Evolutionary conservation across 64 coral and sea anemone genomes (phyloP).

Genomic region (Catalaphyllia jardinei): DNA sequence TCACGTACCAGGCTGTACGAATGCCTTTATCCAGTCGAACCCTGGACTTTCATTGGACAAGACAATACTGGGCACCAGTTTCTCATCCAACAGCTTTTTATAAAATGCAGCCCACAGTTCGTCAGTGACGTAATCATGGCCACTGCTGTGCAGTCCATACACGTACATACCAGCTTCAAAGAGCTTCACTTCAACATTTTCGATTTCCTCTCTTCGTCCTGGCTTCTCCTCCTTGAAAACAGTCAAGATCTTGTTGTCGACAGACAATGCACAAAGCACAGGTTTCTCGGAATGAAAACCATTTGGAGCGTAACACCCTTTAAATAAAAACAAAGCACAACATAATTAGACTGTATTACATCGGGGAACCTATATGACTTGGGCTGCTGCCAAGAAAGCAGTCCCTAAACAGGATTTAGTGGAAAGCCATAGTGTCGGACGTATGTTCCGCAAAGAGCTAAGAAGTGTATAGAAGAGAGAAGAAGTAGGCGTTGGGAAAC

Average conservation of each 20-base stretch:
- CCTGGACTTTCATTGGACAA: constrained; percentile 65
- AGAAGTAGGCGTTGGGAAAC: too few relatives aligned
- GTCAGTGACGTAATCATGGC: constrained; percentile 73
- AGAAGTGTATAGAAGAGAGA: too few relatives aligned
- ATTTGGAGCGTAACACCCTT: constrained; percentile 72
- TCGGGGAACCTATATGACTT: too few relatives aligned
- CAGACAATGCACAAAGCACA: constrained; percentile 59
- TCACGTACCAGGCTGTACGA: constrained; percentile 53
- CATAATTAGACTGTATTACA: not conserved
- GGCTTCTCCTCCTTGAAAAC: constrained; percentile 60
- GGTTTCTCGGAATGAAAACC: constrained; percentile 79
- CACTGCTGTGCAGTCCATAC: constrained; percentile 36
- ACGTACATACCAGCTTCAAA: constrained; percentile 62
- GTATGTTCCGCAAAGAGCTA: too few relatives aligned
- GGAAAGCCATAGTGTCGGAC: too few relatives aligned
- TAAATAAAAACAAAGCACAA: not conserved
- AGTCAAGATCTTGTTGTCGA: constrained; percentile 66
- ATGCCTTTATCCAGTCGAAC: constrained; percentile 71
- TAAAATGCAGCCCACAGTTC: constrained; percentile 80
- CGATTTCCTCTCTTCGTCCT: constrained; percentile 39
- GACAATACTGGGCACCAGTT: constrained; percentile 59
- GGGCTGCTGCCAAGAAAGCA: too few relatives aligned
- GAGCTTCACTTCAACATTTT: constrained; percentile 75
- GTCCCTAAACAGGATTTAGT: too few relatives aligned
- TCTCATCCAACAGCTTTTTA: constrained; percentile 55